A percentile compares a stretch with the other conserved stretches of the same genome.
These are phyloP conservation scores for Irena cyanogastra DNA, from an alignment of 2,113 vertebrate genomes.

Conservation along the genomic window DNA sequence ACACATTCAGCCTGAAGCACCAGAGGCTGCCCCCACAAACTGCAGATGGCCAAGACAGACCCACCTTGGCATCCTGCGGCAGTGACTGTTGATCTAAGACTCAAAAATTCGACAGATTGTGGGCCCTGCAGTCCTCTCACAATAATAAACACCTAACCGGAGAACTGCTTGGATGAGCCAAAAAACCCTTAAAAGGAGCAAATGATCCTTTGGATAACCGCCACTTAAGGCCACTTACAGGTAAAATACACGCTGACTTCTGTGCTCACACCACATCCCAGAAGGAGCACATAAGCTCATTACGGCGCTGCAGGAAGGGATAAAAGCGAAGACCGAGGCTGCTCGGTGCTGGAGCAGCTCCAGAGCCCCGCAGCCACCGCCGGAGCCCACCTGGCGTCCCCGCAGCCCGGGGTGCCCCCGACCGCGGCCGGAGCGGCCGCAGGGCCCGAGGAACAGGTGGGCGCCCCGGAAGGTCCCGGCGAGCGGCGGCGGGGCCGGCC, in stretches of 20 bases:
- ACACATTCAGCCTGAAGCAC: not conserved
- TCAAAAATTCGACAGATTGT: not conserved
- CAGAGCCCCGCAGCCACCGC: not conserved
- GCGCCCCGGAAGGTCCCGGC: not conserved
- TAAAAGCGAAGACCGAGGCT: not conserved
- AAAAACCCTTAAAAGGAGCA: not conserved
- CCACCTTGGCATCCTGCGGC: not conserved
- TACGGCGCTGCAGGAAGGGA: not conserved
- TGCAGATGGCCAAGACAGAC: not conserved
- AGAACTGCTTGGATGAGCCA: not conserved
- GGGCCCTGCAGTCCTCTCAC: not conserved
- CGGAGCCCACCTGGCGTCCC: not conserved
- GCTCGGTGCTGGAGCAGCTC: not conserved
- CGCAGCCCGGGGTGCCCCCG: not conserved
- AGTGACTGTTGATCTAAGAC: not conserved
- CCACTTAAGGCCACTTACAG: not conserved
- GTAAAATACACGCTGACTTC: not conserved
- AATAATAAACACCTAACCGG: not conserved
- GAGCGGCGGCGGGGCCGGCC: not conserved
- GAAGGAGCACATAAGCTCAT: conserved; percentile 42
- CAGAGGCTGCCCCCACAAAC: not conserved
- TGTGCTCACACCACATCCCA: not conserved
- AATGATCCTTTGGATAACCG: not conserved
- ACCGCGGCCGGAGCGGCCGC: not conserved
- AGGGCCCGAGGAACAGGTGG: conserved; percentile 13